phyloP scores from a whole-genome alignment of 2,888 invertebrate species.

The Euzophera pinguis region DNA sequence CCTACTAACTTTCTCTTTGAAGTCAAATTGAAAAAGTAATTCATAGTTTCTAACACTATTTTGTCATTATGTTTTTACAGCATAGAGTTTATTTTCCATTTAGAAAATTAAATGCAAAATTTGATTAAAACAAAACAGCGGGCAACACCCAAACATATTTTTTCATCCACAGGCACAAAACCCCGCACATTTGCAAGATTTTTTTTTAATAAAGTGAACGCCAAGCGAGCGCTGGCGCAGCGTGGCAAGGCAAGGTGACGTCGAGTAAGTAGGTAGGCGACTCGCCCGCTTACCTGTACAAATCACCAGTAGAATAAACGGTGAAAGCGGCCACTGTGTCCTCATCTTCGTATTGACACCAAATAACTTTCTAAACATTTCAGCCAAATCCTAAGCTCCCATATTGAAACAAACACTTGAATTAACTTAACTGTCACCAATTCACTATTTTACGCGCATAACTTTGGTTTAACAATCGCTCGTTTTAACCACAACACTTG shows the following conservation, averaged over 20 bases:
- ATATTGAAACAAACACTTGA: constrained; percentile 46
- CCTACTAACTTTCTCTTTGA: no score
- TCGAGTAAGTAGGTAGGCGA: constrained; percentile 59
- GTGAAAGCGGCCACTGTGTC: constrained; percentile 68
- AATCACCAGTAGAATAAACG: constrained; percentile 67
- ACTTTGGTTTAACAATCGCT: not conserved
- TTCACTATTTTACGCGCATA: constrained; percentile 5
- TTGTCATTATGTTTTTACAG: no score
- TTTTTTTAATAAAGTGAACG: constrained; percentile 40
- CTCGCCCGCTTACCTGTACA: constrained; percentile 71
- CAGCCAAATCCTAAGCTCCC: constrained; percentile 61
- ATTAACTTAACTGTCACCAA: constrained; percentile 35
- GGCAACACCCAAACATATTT: no score
- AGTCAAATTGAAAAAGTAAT: no score
- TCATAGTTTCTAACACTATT: no score
- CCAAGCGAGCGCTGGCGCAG: constrained; percentile 29
- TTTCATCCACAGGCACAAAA: no score
- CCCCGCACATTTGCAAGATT: not conserved
- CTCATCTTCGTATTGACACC: constrained; percentile 55
- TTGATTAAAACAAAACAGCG: no score
- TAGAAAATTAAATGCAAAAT: no score
- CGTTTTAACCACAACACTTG: not conserved
- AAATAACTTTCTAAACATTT: constrained; percentile 58
- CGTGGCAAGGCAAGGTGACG: constrained; percentile 29
- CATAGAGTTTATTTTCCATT: no score